Evolutionary conservation across 1,140 invertebrate genomes (phyloP).

Genomic region (Fopius arisanus): DNA sequence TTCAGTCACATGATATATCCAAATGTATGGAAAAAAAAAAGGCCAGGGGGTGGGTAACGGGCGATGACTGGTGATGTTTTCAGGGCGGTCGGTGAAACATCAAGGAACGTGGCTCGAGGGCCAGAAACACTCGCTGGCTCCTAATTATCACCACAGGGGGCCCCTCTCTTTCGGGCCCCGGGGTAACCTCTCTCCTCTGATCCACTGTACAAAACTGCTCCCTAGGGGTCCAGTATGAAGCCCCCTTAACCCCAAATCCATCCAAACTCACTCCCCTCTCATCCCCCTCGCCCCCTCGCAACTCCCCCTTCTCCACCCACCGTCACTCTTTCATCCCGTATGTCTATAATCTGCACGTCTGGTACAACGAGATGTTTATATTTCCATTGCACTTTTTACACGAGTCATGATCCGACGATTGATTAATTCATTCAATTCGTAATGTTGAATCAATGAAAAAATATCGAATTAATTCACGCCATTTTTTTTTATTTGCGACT

Average conservation of each 20-base stretch:
- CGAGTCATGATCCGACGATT: background rate
- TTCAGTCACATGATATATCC: slow-evolving; percentile 4
- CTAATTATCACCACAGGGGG: slow-evolving; percentile 57
- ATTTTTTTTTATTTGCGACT: no score
- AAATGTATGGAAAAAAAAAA: slow-evolving; percentile 9
- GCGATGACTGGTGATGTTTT: slow-evolving; percentile 56
- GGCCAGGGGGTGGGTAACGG: background rate
- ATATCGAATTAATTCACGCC: background rate
- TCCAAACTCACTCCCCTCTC: slow-evolving; percentile 26
- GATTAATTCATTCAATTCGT: background rate
- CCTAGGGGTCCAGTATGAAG: slow-evolving; percentile 48
- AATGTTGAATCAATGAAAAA: background rate
- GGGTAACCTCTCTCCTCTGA: slow-evolving; percentile 33
- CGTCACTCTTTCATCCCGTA: background rate
- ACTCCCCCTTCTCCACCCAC: slow-evolving; percentile 30
- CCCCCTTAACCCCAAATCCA: slow-evolving; percentile 36
- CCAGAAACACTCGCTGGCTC: slow-evolving; percentile 58
- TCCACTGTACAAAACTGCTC: slow-evolving; percentile 53
- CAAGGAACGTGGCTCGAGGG: slow-evolving; percentile 50
- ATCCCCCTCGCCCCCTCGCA: slow-evolving; percentile 22
- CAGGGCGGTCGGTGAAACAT: slow-evolving; percentile 54
- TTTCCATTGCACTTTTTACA: slow-evolving; percentile 11
- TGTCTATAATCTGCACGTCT: background rate
- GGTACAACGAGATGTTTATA: background rate
- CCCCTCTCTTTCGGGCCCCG: slow-evolving; percentile 47